Evolutionary conservation across 2,888 invertebrate species (phyloP).

Genomic region (Pollenia labialis): DNA sequence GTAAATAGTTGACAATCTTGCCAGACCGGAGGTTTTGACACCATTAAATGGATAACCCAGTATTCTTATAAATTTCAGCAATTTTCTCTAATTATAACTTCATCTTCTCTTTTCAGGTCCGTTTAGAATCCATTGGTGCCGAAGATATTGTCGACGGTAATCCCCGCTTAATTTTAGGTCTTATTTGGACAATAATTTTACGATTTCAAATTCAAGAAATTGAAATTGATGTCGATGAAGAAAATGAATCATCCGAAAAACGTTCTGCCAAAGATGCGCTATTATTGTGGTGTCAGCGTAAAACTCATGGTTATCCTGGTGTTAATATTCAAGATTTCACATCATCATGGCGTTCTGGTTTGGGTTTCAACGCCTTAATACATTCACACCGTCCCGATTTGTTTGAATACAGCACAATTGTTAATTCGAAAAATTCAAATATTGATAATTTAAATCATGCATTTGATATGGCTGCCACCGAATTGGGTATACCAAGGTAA

Average conservation of each 20-base stretch:
- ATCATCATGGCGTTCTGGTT: slow-evolving; percentile 97
- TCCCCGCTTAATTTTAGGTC: slow-evolving; percentile 97
- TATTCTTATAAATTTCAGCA: too few relatives aligned
- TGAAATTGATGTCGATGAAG: slow-evolving; percentile 98
- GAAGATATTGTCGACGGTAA: slow-evolving; percentile 99
- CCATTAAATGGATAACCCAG: too few relatives aligned
- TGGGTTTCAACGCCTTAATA: slow-evolving; percentile 99
- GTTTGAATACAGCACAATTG: slow-evolving; percentile 93
- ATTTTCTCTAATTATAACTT: slow-evolving; percentile 1
- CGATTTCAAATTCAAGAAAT: slow-evolving; percentile 99
- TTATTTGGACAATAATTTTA: slow-evolving; percentile 99
- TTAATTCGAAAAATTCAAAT: slow-evolving; percentile 89
- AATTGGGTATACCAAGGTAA: slow-evolving; percentile 93
- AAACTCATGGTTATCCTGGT: slow-evolving; percentile 96
- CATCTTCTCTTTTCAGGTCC: slow-evolving; percentile 87
- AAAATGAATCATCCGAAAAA: slow-evolving; percentile 98
- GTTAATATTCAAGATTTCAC: slow-evolving; percentile 95
- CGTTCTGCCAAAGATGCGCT: slow-evolving; percentile 99
- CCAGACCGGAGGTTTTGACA: too few relatives aligned
- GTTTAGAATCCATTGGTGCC: slow-evolving; percentile 98
- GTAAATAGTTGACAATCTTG: too few relatives aligned
- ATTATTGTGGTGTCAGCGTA: slow-evolving; percentile 98
- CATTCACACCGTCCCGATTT: slow-evolving; percentile 98
- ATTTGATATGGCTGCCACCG: slow-evolving; percentile 96
- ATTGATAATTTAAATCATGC: slow-evolving; percentile 99